Evolutionary conservation across 2,113 vertebrate species (phyloP), one percentile per base, ranked within the genome.

Genomic region (Callospermophilus lateralis): DNA sequence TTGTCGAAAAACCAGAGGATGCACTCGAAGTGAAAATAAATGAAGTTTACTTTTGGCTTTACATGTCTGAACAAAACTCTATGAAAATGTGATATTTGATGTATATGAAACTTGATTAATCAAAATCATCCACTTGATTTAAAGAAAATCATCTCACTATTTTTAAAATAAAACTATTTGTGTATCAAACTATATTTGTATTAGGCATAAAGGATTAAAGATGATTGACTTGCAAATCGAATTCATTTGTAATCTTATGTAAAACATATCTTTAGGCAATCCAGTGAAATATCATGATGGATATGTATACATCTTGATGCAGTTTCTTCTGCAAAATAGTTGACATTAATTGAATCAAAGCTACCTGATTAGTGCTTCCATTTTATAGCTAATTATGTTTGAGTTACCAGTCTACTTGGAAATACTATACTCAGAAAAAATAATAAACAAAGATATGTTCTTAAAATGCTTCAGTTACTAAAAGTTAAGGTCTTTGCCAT

Each of bases 1-100:
- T 77, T 16, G 12, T 37, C 15, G n/a, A 8, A 72, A 90, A 93
- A 74, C 7, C 51, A 84, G 32, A 4, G 26, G 17, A 89, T 61
- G 28, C 17, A 39, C 20, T 6, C 37, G 13, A 95, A 92, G 34
- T 89, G 37, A 84, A 91, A 93, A 91, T 83, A 22, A 73, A 72
- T 53, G 4, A n/a, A 76, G 15, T 84, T 94, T 93, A 89, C n/a
- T 26, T 77, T 70, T 55, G n/a, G 51, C 6, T 88, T 24, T n/a
- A 63, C 87, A 73, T 48, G 53, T 48, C 53, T 93, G 48, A 94
- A 73, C 81, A 85, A 92, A 80, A 8, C 37, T n/a, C n/a, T 70
- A 4, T 48, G 28, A 48, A 89, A 90, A 24, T 37, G 6, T 45
- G 39, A 26, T 11, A 55, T 45, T 28, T 89, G 53, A 34, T 77